These are phyloP conservation scores for Saccostrea cuccullata DNA, from an alignment of 1,140 invertebrate species.

Conservation along the genomic window DNA sequence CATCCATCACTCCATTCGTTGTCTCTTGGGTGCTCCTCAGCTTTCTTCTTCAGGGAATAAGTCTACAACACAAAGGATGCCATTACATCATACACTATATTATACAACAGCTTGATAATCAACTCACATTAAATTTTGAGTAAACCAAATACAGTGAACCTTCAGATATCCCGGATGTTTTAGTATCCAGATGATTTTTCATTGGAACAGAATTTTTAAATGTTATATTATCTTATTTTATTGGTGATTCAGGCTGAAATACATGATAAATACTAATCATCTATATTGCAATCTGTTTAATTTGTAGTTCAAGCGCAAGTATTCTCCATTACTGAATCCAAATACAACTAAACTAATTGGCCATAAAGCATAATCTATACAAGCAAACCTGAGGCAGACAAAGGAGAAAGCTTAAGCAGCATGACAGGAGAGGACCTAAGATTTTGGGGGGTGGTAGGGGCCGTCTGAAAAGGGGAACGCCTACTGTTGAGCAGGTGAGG, in stretches of 20 bases:
- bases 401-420: constrained; percentile 45
- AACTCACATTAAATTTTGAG: no score
- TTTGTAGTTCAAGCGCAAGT: no score
- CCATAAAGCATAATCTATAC: not conserved
- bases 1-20: constrained; percentile 57
- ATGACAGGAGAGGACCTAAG: constrained; percentile 46
- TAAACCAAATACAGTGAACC: no score
- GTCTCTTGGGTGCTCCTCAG: constrained; percentile 64
- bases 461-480: constrained; percentile 44
- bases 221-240: no score
- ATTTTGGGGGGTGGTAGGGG: constrained; percentile 41
- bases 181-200: no score
- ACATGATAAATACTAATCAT: not conserved
- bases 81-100: no score
- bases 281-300: no score
- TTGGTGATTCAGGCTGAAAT: not conserved
- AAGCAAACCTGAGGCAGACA: constrained; percentile 8
- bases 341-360: no score
- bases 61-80: constrained; percentile 60
- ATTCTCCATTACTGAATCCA: no score
- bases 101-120: no score
- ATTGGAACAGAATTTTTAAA: no score
- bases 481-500: constrained; percentile 53
- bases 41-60: constrained; percentile 75
- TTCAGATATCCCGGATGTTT: no score